Conservation (phyloP, 2,113 vertebrate species). For the Microcebus murinus region DNA sequence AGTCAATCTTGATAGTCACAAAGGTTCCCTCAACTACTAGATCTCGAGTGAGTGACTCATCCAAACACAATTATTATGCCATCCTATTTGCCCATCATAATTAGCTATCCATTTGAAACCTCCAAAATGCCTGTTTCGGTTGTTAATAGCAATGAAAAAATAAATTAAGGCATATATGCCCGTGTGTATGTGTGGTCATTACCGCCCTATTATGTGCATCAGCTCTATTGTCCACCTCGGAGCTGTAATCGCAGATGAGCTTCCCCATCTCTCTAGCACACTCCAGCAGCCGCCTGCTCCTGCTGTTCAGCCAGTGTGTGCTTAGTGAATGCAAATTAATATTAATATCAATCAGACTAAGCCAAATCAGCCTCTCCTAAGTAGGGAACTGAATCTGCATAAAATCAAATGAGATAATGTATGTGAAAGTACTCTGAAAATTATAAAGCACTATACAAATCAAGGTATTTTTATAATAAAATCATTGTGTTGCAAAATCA, state of each 20-base stretch:
- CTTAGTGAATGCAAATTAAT: conserved; percentile 79
- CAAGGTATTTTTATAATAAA: conserved; percentile 76
- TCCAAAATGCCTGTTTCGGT: conserved; percentile 66
- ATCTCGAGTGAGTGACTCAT: conserved; percentile 58
- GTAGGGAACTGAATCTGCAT: conserved; percentile 74
- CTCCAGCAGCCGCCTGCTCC: conserved; percentile 63
- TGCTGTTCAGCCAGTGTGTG: conserved; percentile 76
- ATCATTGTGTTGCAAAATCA: conserved; percentile 64
- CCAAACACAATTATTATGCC: conserved; percentile 72
- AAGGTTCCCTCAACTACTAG: conserved; percentile 57
- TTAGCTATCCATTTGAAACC: conserved; percentile 71
- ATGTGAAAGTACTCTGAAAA: conserved; percentile 73
- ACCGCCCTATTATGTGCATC: conserved; percentile 68
- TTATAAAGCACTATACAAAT: conserved; percentile 76
- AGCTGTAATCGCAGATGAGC: conserved; percentile 63
- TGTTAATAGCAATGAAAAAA: conserved; percentile 69
- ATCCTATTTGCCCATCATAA: conserved; percentile 75
- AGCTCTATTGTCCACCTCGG: conserved; percentile 72
- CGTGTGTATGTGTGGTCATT: conserved; percentile 72
- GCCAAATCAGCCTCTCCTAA: conserved; percentile 74
- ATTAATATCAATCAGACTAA: conserved; percentile 80
- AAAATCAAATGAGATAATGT: conserved; percentile 80
- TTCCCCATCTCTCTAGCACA: conserved; percentile 49
- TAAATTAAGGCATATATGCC: conserved; percentile 72
- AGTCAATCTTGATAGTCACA: conserved; percentile 62